Conservation (phyloP, 2,888 invertebrate species). For the Heteromyza rotundicornis region DNA sequence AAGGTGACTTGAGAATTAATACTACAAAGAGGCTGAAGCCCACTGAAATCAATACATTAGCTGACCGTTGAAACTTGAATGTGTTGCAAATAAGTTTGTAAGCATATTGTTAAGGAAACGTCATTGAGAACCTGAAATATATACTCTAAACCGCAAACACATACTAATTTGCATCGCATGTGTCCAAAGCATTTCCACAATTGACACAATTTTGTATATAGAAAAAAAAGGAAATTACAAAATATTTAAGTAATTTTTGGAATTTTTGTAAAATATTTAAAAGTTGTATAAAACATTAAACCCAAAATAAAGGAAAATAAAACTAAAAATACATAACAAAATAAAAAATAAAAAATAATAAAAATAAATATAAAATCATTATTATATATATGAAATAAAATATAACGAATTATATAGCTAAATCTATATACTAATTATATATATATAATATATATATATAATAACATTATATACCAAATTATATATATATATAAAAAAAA, state of each 20-base stretch:
- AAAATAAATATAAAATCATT: slow-evolving; percentile 24
- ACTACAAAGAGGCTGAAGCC: background rate
- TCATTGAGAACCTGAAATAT: background rate
- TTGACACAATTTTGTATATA: too few relatives aligned
- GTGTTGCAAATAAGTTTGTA: too few relatives aligned
- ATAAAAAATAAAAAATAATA: background rate
- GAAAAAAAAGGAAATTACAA: too few relatives aligned
- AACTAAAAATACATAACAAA: slow-evolving; percentile 24
- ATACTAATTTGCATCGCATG: background rate
- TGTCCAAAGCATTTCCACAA: too few relatives aligned
- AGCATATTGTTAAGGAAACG: background rate
- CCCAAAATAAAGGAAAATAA: slow-evolving; percentile 4
- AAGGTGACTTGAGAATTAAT: too few relatives aligned
- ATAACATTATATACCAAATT: slow-evolving; percentile 16
- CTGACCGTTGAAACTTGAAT: too few relatives aligned
- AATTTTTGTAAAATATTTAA: slow-evolving; percentile 2
- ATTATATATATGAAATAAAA: slow-evolving; percentile 30
- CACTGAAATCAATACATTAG: slow-evolving; percentile 8
- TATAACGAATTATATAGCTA: background rate
- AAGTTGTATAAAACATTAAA: background rate
- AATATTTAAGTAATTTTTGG: background rate
- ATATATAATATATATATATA: slow-evolving; percentile 25
- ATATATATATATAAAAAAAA: slow-evolving; percentile 10
- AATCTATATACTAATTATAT: slow-evolving; percentile 8
- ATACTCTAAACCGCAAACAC: background rate